Evolutionary conservation across 2,113 vertebrate species (phyloP), one percentile per base, ranked within the genome.

Genomic region (Aix galericulata): DNA sequence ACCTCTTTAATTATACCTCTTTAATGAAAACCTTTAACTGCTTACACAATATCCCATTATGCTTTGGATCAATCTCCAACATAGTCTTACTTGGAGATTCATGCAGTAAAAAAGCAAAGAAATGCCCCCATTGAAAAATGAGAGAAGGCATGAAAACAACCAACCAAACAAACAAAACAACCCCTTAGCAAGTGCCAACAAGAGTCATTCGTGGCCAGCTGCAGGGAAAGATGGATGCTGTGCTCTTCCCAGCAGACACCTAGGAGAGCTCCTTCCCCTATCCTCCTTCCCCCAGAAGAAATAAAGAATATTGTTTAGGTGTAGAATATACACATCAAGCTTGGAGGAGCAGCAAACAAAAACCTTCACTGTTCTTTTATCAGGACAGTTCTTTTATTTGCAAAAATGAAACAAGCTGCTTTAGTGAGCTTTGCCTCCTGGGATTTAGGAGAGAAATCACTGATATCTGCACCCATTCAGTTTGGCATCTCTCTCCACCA

Each of bases 401-500:
- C 15, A 40, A 67, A 36, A 60, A 46, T 4, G 36, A 89, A 58
- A 36, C 20, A 74, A 48, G 46, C 23, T 62, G 26, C 13, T 36
- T 62, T 55, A 73, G 26, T 56, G 32, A 78, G 32, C 5, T 82
- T 75, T 52, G 16, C 26, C 16, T 84, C 11, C 6, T 44, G 36
- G 13, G 17, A 73, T 76, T 82, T 83, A 17, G 44, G 20, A 75
- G 13, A 59, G 20, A 56, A 82, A 76, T 53, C 77, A 79, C 11
- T 56, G 17, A 80, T 63, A 66, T 25, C 36, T 27, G 6, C 13
- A 58, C 1, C 5, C 6, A 12, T 86, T 87, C 0, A 0, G 9
- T 40, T 74, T 81, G 62, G 26, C 69, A 79, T 5, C 16, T 56
- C 22, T n/a, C 11, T 60, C 13, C 10, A 44, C 6, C 0, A 22